Base-by-base conservation (phyloP, 1,140 invertebrate genomes). In the Nautilus pompilius region DNA sequence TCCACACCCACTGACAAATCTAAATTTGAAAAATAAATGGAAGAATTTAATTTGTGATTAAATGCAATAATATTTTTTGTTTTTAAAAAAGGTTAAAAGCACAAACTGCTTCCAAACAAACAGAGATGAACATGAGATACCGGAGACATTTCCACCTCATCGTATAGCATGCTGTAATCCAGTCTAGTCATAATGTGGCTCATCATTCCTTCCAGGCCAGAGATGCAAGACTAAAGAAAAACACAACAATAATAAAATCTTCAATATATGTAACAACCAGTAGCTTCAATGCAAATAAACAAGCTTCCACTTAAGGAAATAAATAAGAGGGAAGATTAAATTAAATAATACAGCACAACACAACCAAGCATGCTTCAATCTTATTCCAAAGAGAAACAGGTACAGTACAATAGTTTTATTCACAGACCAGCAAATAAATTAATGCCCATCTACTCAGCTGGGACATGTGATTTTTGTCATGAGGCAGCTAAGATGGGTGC, bases 161-260 rank as follows among this genome's bases (percentile, higher is more conserved):
- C 78, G 74, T 86, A 87, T 4, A 87, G 69, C 34, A 83, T 78
- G 53, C 84, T 85, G 10, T 80, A 77, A 20, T 84, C 85, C 15
- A 88, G 70, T 48, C 78, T 67, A 28, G 80, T 77, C 28, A 87
- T 85, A 20, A 87, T 81, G 33, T 83, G 76, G 54, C 80, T 80
- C 58, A 87, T 55, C 60, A 77, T 68, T 0, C 76, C 75, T 48
- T 79, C 76, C 49, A 80, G 30, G 22, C 68, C 69, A n/a, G n/a
- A n/a, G n/a, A n/a, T n/a, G 22, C 36, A 17, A n/a, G 24, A 17
- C 10, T 17, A 2, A 22, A 45, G 32, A 36, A 28, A 20, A 41
- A 8, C 6, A 51, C 13, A 62, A 54, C 15, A 51, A 54, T 17
- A 41, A 20, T 60, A 22, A n/a, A 5, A 46, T 58, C n/a, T n/a